Evolutionary conservation across 1,140 invertebrate species (phyloP).

Genomic region (Archivesica marissinica): DNA sequence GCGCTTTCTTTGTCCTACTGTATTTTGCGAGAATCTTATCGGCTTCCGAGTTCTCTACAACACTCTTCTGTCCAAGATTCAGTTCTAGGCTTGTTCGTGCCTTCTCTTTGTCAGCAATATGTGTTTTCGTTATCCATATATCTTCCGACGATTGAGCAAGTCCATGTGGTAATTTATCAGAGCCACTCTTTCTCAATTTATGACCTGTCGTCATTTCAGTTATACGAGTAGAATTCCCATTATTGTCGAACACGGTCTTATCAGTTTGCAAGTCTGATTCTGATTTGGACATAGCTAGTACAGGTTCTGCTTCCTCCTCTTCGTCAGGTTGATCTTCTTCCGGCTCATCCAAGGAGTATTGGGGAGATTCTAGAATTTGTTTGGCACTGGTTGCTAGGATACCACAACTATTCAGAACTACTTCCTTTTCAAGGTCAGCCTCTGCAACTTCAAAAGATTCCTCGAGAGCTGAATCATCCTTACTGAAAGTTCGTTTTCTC

Average conservation of each 20-base stretch:
- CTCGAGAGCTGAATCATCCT: conserved; percentile 48
- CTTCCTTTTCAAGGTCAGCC: conserved; percentile 60
- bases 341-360: conserved; percentile 18
- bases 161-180: neutral
- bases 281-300: neutral
- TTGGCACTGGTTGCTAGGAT: conserved; percentile 73
- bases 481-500: conserved; percentile 36
- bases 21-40: conserved; percentile 59
- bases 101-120: neutral
- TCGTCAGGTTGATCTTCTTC: conserved; percentile 1
- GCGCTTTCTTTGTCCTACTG: conserved; percentile 1
- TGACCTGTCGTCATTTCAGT: no score
- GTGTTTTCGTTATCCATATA: conserved; percentile 18
- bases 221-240: no score
- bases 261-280: neutral
- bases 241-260: no score
- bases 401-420: conserved; percentile 76
- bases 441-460: conserved; percentile 35
- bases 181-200: no score
- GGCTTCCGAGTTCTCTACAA: conserved; percentile 50
- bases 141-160: neutral
- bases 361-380: conserved; percentile 59
- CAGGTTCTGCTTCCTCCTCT: neutral
- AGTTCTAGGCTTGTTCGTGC: neutral
- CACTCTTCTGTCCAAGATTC: conserved; percentile 3